A percentile compares a stretch with the other conserved stretches of the same genome.
Evolutionary conservation across 1,140 invertebrate genomes (phyloP).

Genomic region (Lutraria rhynchaena): DNA sequence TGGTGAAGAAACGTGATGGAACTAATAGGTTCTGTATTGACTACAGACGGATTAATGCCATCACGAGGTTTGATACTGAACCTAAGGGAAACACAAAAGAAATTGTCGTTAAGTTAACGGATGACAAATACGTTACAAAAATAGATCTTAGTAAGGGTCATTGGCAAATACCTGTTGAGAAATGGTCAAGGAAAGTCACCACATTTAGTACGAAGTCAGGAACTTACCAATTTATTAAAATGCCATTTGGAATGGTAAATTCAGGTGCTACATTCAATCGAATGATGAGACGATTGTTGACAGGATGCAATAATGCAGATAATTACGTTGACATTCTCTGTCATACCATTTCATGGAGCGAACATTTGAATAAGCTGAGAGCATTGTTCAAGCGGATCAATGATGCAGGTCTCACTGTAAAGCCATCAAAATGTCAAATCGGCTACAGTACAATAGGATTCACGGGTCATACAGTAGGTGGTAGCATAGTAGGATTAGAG

Average conservation of each 20-base stretch:
- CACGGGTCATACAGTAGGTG: slow-evolving; percentile 27
- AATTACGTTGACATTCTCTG: slow-evolving; percentile 66
- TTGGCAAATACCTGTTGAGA: slow-evolving; percentile 58
- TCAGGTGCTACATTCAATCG: slow-evolving; percentile 50
- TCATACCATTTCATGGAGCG: slow-evolving; percentile 31
- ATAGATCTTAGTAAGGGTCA: slow-evolving; percentile 65
- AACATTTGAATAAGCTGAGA: slow-evolving; percentile 30
- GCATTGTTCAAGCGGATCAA: slow-evolving; percentile 47
- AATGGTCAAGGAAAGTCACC: slow-evolving; percentile 12
- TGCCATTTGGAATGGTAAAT: slow-evolving; percentile 69
- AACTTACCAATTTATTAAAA: slow-evolving; percentile 52
- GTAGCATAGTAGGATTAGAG: slow-evolving; percentile 59
- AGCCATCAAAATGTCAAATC: slow-evolving; percentile 59
- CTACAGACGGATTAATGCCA: slow-evolving; percentile 77
- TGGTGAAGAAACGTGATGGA: slow-evolving; percentile 84
- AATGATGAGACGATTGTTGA: slow-evolving; percentile 63
- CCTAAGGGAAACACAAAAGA: slow-evolving; percentile 68
- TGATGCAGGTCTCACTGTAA: slow-evolving; percentile 43
- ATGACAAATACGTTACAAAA: slow-evolving; percentile 77
- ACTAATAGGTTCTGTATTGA: slow-evolving; percentile 83
- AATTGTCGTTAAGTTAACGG: slow-evolving; percentile 61
- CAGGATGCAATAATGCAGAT: slow-evolving; percentile 39
- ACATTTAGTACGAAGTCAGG: slow-evolving; percentile 61
- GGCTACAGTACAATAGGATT: slow-evolving; percentile 48
- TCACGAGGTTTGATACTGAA: slow-evolving; percentile 66